A percentile compares a stretch with the other conserved stretches of the same genome.
These are phyloP conservation scores for Xenentodon cancila DNA, from an alignment of 2,797 vertebrate species.

Conservation along the genomic window DNA sequence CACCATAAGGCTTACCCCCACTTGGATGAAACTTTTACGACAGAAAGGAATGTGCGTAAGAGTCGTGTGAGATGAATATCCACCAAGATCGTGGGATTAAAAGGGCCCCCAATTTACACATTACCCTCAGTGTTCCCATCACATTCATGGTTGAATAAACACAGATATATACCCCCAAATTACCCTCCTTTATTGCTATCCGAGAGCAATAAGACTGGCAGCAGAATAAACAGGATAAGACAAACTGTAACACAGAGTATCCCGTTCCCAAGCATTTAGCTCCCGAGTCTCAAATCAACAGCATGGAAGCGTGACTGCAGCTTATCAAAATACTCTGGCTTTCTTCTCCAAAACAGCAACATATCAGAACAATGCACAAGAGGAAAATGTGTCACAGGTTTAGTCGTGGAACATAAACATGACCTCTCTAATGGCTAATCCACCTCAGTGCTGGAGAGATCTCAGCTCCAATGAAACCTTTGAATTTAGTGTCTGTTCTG, in stretches of 20 bases:
- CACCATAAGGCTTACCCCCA: slow-evolving; percentile 29
- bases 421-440: slow-evolving; percentile 1
- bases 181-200: slow-evolving; percentile 46
- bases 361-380: slow-evolving; percentile 43
- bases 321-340: slow-evolving; percentile 62
- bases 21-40: slow-evolving; percentile 37
- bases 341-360: slow-evolving; percentile 52
- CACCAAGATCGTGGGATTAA: slow-evolving; percentile 48
- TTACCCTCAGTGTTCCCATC: slow-evolving; percentile 50
- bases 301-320: slow-evolving; percentile 51
- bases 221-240: slow-evolving; percentile 70
- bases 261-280: slow-evolving; percentile 51
- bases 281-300: slow-evolving; percentile 55
- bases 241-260: slow-evolving; percentile 52
- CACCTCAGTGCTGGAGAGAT: slow-evolving; percentile 8
- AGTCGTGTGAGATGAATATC: slow-evolving; percentile 38
- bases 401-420: slow-evolving; percentile 33
- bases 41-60: slow-evolving; percentile 17
- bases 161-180: slow-evolving; percentile 47
- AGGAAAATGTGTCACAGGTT: slow-evolving; percentile 38
- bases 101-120: slow-evolving; percentile 46
- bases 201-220: slow-evolving; percentile 46
- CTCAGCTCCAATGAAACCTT: slow-evolving; percentile 7
- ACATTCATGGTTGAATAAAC: slow-evolving; percentile 51
- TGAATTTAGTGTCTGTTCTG: slow-evolving; percentile 15